Evolutionary conservation across 2,888 invertebrate genomes (phyloP).

Genomic region (Chaetoderma sp.): DNA sequence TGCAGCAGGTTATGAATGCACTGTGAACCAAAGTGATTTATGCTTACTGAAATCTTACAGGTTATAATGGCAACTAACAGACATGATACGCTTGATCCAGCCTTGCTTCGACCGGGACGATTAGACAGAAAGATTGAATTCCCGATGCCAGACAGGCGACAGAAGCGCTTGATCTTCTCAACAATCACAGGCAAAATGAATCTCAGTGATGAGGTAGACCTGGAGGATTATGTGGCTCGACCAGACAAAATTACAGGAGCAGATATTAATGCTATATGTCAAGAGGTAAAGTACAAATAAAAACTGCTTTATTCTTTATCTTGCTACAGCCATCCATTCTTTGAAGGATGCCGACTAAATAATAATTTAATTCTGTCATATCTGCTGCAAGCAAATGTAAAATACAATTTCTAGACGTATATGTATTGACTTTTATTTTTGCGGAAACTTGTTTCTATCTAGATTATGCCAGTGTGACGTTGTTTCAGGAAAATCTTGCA

Average conservation of each 20-base stretch:
- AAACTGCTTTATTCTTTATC: conserved; percentile 6
- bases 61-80: conserved; percentile 96
- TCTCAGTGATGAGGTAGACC: conserved; percentile 94
- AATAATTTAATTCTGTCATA: background rate
- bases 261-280: conserved; percentile 99
- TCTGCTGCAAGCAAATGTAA: too few relatives aligned
- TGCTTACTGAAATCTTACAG: conserved; percentile 63
- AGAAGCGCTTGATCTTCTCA: conserved; percentile 96
- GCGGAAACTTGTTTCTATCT: too few relatives aligned
- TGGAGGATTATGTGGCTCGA: conserved; percentile 98
- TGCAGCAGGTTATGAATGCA: background rate
- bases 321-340: background rate
- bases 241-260: conserved; percentile 99
- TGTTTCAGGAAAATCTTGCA: too few relatives aligned
- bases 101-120: conserved; percentile 92
- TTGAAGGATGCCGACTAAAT: background rate
- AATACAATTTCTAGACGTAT: too few relatives aligned
- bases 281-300: conserved; percentile 77
- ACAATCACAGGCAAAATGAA: conserved; percentile 84
- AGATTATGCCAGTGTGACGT: too few relatives aligned
- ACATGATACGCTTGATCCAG: conserved; percentile 99
- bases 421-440: too few relatives aligned
- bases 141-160: conserved; percentile 90
- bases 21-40: background rate
- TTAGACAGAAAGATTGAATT: conserved; percentile 99